Evolutionary conservation across 2,113 vertebrate species (phyloP).

Genomic region (Antechinus stuartii): DNA sequence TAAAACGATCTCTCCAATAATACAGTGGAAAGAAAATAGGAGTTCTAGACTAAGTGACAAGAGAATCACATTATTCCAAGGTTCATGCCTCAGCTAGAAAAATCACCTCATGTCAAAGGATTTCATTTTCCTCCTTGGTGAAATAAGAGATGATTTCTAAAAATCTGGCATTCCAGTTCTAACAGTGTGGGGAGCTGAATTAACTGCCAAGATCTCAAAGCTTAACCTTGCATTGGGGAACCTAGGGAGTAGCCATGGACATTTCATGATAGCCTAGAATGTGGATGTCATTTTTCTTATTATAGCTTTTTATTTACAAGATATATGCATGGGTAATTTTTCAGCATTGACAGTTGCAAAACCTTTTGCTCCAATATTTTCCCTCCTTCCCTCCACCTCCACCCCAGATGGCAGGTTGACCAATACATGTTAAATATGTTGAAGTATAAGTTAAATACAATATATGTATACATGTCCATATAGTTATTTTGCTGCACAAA

Average conservation of each 20-base stretch:
- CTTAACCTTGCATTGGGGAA: not conserved
- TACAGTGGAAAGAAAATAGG: not conserved
- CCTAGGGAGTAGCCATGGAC: not conserved
- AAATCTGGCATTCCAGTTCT: not conserved
- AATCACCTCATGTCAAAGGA: not conserved
- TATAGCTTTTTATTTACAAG: no score
- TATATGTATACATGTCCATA: no score
- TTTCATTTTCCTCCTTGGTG: not conserved
- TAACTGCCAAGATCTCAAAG: not conserved
- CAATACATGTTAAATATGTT: no score
- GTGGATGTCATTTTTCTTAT: not conserved
- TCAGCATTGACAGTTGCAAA: no score
- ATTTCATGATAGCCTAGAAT: not conserved
- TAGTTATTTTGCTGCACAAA: no score
- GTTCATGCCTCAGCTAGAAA: not conserved
- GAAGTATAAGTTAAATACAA: no score
- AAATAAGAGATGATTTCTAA: not conserved
- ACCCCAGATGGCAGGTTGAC: no score
- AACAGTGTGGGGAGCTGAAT: not conserved
- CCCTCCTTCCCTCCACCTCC: no score
- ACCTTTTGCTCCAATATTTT: no score
- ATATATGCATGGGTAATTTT: no score
- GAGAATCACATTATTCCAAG: not conserved
- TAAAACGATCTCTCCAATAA: not conserved
- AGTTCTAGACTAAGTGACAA: not conserved